Evolutionary conservation across 1,140 invertebrate genomes (phyloP), one percentile per base, ranked within the genome.

Genomic region (Hesperophylax magnus): DNA sequence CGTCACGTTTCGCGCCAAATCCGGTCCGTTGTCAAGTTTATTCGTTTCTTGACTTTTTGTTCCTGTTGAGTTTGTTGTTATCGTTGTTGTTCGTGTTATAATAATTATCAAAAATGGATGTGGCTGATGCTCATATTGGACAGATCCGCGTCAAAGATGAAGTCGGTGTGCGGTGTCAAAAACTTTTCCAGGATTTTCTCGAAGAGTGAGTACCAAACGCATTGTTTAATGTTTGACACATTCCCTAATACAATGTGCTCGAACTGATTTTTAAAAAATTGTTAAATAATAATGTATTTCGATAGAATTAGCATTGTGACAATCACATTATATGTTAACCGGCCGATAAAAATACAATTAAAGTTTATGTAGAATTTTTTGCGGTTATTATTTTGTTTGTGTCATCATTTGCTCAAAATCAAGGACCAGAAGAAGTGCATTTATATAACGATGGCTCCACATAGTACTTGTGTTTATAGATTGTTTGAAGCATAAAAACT

Each of bases 151-250:
- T 96, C 0, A 95, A 94, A 87, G 98, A 99, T 91, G 96, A 97
- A 86, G 93, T 99, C 82, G 97, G 96, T 72, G 92, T 96, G 52
- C 92, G 97, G 69, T 97, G 96, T 87, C 97, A 99, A 88, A 98
- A 98, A 89, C 89, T 98, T 22, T 99, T 99, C 88, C 97, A 98
- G 87, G 97, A 98, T 88, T 99, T 99, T 86, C 91, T 99, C 22
- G 96, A 98, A 90, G 97, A 97, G 96, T 98, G 91, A 94, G 95
- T 80, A 61, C 18, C 56, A 67, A 65, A 34, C 58, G 63, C 18
- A 58, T 17, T n/a, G 15, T 52, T 20, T 27, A 75, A n/a, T 60
- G 54, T 20, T 61, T 61, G 11, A 17, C n/a, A 18, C 17, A 47
- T 18, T 72, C 39, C 5, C 56, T 2, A 58, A 11, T 22, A 47